Percentiles rank a stretch among this genome's conserved stretches.
These are phyloP conservation scores for Pomacea maculata DNA, from an alignment of 1,140 invertebrate genomes.

Conservation along the genomic window DNA sequence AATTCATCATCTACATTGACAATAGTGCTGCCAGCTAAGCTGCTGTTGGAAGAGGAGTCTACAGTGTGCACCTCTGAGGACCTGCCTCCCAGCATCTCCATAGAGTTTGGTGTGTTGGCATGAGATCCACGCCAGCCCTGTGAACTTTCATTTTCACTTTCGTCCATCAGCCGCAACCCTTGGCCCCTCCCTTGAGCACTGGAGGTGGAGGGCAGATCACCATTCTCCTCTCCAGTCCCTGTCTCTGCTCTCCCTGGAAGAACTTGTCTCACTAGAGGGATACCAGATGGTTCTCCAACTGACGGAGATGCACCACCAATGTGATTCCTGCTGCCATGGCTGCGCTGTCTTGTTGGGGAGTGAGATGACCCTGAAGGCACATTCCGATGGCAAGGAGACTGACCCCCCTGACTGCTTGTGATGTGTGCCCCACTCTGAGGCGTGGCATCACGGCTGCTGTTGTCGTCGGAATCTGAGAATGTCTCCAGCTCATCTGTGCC, in stretches of 20 bases:
- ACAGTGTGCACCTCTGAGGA: slow-evolving; percentile 13
- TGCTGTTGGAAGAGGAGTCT: slow-evolving; percentile 19
- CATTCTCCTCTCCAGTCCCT: no score
- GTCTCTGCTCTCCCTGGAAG: no score
- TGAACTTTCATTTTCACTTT: slow-evolving; percentile 15
- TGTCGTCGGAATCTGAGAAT: slow-evolving; percentile 60
- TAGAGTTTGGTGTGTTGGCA: slow-evolving; percentile 15
- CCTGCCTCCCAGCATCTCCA: slow-evolving; percentile 11
- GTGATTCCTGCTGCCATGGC: background rate
- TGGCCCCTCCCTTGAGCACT: background rate
- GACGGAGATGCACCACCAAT: background rate
- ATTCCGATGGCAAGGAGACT: background rate
- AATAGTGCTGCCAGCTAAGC: background rate
- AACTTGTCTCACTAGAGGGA: no score
- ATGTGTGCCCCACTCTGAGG: background rate
- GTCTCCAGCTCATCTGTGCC: slow-evolving; percentile 62
- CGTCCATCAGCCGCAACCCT: background rate
- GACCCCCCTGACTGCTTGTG: background rate
- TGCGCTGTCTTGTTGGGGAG: background rate
- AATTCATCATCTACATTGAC: background rate
- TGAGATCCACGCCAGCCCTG: slow-evolving; percentile 13
- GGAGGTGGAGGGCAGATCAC: slow-evolving; percentile 10
- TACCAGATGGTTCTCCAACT: no score
- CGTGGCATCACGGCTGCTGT: slow-evolving; percentile 16
- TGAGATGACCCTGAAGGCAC: background rate